Evolutionary conservation across 2,888 invertebrate genomes (phyloP), one percentile per base, ranked within the genome.

Genomic region (Geotrupes spiniger): DNA sequence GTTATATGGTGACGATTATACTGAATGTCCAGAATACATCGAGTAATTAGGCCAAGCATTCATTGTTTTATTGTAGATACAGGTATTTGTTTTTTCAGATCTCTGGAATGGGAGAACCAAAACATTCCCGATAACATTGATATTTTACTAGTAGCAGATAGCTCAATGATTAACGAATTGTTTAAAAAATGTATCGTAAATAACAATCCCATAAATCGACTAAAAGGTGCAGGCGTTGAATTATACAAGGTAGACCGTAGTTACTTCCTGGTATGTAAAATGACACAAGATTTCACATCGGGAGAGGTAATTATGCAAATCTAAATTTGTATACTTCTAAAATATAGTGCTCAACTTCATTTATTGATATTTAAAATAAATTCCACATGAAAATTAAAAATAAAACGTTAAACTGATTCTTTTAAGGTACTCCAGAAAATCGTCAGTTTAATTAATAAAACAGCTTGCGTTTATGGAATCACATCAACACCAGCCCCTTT

Each of bases 1-100:
- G 9, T 51, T 72, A 37, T 64, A 70, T 41, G 64, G 69, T 27
- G 72, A 72, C 31, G 71, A 72, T 52, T 56, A 56, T 40, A 63
- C 58, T 15, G 69, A 69, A 33, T 62, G 15, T n/a, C 9, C 14
- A 12, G 14, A 2, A 6, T 33, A 33, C 11, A 33, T 6, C 10
- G 11, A 33, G 33, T 33, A 33, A 15, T 33, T 12, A 1, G 11
- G 10, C 2, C 33, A 1, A 29, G n/a, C 4, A 21, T 21, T 4
- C 21, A 33, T 12, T 9, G n/a, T n/a, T n/a, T n/a, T n/a, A n/a
- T 2, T 14, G 11, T 10, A 15, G 33, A 8, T 3, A n/a, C 10
- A 2, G 3, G 11, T 33, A 14, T 33, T 33, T 33, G 16, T 4
- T 46, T 3, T 21, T 42, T 14, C 17, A 46, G 50, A 12, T 28